Evolutionary conservation across 2,888 invertebrate species (phyloP).

Genomic region (Acanthoscelides obtectus): DNA sequence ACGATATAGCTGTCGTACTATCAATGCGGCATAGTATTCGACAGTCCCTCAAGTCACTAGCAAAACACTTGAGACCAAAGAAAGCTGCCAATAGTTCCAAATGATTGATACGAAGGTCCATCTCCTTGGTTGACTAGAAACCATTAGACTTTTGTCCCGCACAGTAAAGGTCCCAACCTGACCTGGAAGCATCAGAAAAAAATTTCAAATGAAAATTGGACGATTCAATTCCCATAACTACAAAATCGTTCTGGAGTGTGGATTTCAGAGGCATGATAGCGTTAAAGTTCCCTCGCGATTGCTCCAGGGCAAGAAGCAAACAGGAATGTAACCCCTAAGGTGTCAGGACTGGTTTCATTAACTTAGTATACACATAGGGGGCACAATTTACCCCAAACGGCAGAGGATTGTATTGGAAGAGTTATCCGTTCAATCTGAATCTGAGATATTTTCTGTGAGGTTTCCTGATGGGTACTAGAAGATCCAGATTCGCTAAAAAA

Average conservation of each 20-base stretch:
- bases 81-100: constrained; percentile 6
- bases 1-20: constrained; percentile 4
- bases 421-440: neutral
- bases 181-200: constrained; percentile 2
- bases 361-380: neutral
- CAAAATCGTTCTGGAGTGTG: constrained; percentile 6
- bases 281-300: neutral
- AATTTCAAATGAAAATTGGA: constrained; percentile 4
- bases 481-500: constrained; percentile 12
- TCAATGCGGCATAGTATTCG: constrained; percentile 4
- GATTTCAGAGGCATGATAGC: neutral
- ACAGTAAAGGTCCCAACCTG: neutral
- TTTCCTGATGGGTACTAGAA: constrained; percentile 6
- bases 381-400: neutral
- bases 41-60: neutral
- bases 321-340: neutral
- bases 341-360: neutral
- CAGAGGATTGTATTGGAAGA: neutral
- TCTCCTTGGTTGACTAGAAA: neutral
- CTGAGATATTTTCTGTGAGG: constrained; percentile 1
- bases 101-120: constrained; percentile 1
- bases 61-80: constrained; percentile 5
- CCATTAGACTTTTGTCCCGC: neutral
- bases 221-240: constrained; percentile 18
- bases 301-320: neutral